Base-by-base conservation (phyloP, 2,888 invertebrate species). In the Caenorhabditis drosophilae region DNA sequence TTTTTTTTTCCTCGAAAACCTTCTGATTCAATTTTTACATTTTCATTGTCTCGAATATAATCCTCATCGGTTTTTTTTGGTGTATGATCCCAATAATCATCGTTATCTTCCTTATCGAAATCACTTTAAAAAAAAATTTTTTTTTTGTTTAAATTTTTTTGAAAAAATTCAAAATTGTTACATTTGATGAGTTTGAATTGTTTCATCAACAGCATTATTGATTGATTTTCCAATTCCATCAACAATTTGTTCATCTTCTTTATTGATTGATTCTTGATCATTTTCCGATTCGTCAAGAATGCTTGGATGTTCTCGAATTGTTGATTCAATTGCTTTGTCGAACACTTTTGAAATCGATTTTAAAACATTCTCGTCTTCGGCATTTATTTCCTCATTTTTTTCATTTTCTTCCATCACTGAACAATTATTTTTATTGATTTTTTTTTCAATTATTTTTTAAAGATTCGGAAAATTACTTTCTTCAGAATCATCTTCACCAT, bases 21-120 rank as follows among this genome's bases (percentile, higher is more conserved):
- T 40, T 40, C 7, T n/a, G n/a, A n/a, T n/a, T n/a, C n/a, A n/a
- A n/a, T n/a, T 40, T 20, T n/a, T 40, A 40, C 6, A 40, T 20
- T n/a, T n/a, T 41, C 57, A 6, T 6, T 2, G 23, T 52, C 52
- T n/a, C 31, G 42, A 11, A n/a, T 45, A 41, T 53, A 47, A 4
- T 60, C 59, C 12, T 60, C 60, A 4, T 63, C 70, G 16, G 40
- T 51, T 36, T 50, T 71, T 42, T 53, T 49, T 15, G 61, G 49
- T 27, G 35, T 60, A 22, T 71, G 67, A 47, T 71, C 64, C 71
- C 71, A 71, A 38, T 71, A 71, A 23, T 71, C 71, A 31, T 70
- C 61, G 0, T 58, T 50, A 1, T 53, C 31, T 7, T 61, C 50
- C 1, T 31, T 16, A 7, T 47, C 45, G 22, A 16, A 38, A 26